Evolutionary conservation across 2,888 invertebrate species (phyloP).

Genomic region (Drosophila kokeensis): DNA sequence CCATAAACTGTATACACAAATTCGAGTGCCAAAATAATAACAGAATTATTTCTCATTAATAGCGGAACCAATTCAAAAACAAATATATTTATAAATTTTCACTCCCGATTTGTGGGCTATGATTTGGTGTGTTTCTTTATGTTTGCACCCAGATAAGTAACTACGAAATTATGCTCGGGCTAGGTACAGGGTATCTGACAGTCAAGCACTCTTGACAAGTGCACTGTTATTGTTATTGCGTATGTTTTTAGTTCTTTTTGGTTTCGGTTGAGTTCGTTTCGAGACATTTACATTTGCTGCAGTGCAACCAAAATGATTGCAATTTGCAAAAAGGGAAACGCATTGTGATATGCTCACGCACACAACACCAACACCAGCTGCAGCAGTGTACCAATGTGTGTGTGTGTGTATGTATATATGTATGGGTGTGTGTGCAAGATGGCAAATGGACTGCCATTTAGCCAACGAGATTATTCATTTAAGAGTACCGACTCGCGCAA

Average conservation of each 20-base stretch:
- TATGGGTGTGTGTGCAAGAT: conserved; percentile 7
- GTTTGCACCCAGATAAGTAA: not conserved
- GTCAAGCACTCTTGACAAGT: not conserved
- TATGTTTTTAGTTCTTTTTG: conserved; percentile 12
- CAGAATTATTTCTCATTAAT: not conserved
- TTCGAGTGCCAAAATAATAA: not conserved
- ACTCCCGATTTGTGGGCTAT: not conserved
- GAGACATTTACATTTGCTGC: conserved; percentile 24
- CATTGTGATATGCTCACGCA: conserved; percentile 54
- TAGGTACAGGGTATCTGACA: not conserved
- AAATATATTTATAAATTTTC: too few species aligned
- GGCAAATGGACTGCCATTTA: conserved; percentile 33
- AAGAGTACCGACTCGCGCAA: conserved; percentile 50
- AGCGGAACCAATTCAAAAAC: too few species aligned
- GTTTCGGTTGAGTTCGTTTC: conserved; percentile 36
- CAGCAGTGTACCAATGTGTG: not conserved
- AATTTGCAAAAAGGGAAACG: conserved; percentile 66
- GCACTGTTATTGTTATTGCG: not conserved
- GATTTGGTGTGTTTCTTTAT: not conserved
- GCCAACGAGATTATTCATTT: conserved; percentile 65
- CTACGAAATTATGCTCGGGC: fast-evolving
- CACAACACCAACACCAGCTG: conserved; percentile 11
- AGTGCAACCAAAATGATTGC: conserved; percentile 68
- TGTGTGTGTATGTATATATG: not conserved
- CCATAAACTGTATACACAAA: not conserved